Base-by-base conservation (phyloP, 2,888 invertebrate genomes). In the Trichopoda pennipes region DNA sequence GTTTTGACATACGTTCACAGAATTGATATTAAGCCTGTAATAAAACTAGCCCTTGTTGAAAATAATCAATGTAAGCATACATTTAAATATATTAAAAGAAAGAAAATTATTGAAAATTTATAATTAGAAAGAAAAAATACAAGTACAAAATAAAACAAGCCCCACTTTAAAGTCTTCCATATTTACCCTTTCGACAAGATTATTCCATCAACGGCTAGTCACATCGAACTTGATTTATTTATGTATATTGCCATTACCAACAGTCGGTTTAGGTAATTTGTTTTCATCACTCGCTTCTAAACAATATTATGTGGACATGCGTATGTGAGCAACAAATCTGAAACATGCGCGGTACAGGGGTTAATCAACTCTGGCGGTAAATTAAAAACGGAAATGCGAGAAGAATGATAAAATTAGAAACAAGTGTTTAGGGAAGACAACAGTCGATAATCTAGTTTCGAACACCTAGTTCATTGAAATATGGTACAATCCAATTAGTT, bases 401-500 rank as follows among this genome's bases (percentile, higher is more conserved):
- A 19, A 79, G 32, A 53, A 55, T 4, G 56, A 17, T 42, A 51
- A 44, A 63, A 68, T 17, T 51, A 38, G n/a, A 64, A 51, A 73
- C n/a, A 70, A 74, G 72, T 68, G 56, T 74, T 79, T 70, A 51
- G 53, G 81, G 75, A 80, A 80, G 64, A 78, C 69, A 44, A 63
- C 14, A 38, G 69, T 61, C 61, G 47, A 38, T 66, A 74, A 61
- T 79, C 81, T 72, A 83, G 77, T 78, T 80, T 81, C 74, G 85
- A 72, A 56, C 84, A 77, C 83, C 84, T 85, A 86, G 85, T 81
- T 79, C 76, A 80, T 85, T 82, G 75, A 72, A 84, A 89, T 87
- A 87, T 87, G 86, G 88, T 87, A 85, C 90, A 91, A 91, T 91
- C 90, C 90, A 91, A 91, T 91, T 91, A 91, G 89, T 72, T 53